Base-by-base conservation (phyloP, 2,888 invertebrate species). In the Encarsia formosa region DNA sequence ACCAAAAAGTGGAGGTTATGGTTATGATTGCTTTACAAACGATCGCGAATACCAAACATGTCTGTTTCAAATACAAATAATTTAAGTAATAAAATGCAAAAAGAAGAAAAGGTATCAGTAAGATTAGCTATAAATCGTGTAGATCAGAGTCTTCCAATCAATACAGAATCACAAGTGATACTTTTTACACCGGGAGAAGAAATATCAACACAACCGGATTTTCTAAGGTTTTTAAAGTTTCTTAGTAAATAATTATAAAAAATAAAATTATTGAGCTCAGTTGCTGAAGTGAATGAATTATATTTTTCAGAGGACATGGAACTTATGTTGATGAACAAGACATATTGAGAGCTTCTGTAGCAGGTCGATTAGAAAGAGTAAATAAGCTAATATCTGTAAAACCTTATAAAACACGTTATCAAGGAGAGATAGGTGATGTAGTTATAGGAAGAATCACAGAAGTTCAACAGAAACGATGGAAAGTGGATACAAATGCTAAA, bases 401-500 rank as follows among this genome's bases (percentile, higher is more conserved):
- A 60, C 95, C 98, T 0, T 76, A 96, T 6, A 96, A 96, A 70
- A 88, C 89, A 67, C 83, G 96, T 54, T 96, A 90, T 69, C 86
- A 87, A 54, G 91, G 91, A 8, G 96, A 97, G 77, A 90, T 98
- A 47, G 98, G 98, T 0, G 98, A 99, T 77, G 94, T 99, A 2
- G 86, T 99, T 9, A 91, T 99, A 5, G 99, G 96, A 0, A 79
- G 99, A 42, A 88, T 99, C 23, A 84, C 88, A 0, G 95, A 97
- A 74, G 93, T 99, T 1, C 94, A 94, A 67, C 91, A 94, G 65
- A 88, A 87, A 66, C 80, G 94, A 53, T 97, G 97, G 97, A 93
- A 92, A 73, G 90, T 97, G 2, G 91, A 97, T 65, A 93, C 92
- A 1, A 95, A 95, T 75, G 87, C 94, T 0, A 84, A 93, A 48